Percentiles rank a stretch among this genome's conserved stretches.
phyloP scores from a whole-genome alignment of 2,113 vertebrate species.

The Seriola rivoliana region DNA sequence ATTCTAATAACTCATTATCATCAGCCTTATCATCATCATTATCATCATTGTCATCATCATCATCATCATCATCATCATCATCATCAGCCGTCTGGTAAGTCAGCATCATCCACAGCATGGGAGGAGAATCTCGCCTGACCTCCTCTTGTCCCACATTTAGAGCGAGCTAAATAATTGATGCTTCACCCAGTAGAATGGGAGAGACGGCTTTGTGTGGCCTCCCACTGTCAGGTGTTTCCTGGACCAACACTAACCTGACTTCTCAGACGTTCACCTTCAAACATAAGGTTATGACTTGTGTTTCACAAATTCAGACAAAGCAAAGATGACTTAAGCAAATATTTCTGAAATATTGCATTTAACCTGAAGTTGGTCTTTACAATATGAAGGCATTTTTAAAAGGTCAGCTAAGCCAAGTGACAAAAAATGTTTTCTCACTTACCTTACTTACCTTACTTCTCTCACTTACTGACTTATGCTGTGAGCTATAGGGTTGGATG shows the following conservation, averaged over 20 bases:
- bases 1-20: slow-evolving; percentile 44
- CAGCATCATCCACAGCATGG: slow-evolving; percentile 61
- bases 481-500: too few relatives aligned
- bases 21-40: not conserved
- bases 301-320: not conserved
- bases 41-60: not conserved
- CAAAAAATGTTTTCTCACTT: too few relatives aligned
- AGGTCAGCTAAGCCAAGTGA: not conserved
- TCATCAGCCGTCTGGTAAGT: slow-evolving; percentile 59
- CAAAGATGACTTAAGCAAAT: not conserved
- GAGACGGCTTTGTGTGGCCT: slow-evolving; percentile 55
- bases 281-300: not conserved
- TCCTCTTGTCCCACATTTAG: slow-evolving; percentile 73
- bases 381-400: not conserved
- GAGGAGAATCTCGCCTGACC: slow-evolving; percentile 61
- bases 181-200: slow-evolving; percentile 44
- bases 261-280: not conserved
- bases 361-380: not conserved
- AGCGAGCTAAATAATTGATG: slow-evolving; percentile 72
- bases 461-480: too few relatives aligned
- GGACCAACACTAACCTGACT: slow-evolving; percentile 4
- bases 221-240: slow-evolving; percentile 65
- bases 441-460: not conserved
- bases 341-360: not conserved
- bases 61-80: slow-evolving; percentile 19